Base-by-base conservation (phyloP, 1,140 invertebrate genomes). In the Copidosoma floridanum region DNA sequence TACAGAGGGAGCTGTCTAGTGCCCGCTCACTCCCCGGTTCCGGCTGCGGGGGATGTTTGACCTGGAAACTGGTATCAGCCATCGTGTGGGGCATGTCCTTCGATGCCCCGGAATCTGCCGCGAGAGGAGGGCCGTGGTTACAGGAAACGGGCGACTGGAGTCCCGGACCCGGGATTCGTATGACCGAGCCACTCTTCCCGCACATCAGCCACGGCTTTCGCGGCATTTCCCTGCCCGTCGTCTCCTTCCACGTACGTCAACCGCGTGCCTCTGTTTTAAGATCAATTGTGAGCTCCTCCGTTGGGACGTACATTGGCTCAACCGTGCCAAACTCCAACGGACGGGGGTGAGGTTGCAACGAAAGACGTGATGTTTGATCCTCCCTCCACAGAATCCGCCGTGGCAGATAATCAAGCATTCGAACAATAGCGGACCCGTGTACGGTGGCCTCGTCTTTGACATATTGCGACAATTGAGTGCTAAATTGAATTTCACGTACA, bases 401-500 rank as follows among this genome's bases (percentile, higher is more conserved):
- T 94, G 91, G 91, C 89, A 92, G 70, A 87, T 89, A 10, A 72
- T 92, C 1, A 79, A 80, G 38, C 68, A 71, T 5, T 85, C 87
- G 57, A 77, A 81, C 16, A 78, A 79, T 3, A 87, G 86, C 0
- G 68, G 85, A 1, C 71, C 79, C 0, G 79, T 84, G 53, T 86
- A 86, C 65, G 77, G 78, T 5, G 92, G 92, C 21, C 77, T 94
- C 23, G 82, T 91, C 16, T 92, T 94, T 73, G 89, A 95, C 72
- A 86, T 95, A 29, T 63, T 95, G 0, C 83, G 88, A 63, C 85
- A 93, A 66, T 73, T 95, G n/a, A 83, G 88, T 0, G 81, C 81
- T 8, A 88, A 85, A 64, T 80, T 95, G 54, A 96, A 96, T 75
- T 95, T 96, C 65, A 90, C 91, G 71, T 89, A 84, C 66, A 80